Base-by-base conservation (phyloP, 2,113 vertebrate genomes). In the Ursus arctos region DNA sequence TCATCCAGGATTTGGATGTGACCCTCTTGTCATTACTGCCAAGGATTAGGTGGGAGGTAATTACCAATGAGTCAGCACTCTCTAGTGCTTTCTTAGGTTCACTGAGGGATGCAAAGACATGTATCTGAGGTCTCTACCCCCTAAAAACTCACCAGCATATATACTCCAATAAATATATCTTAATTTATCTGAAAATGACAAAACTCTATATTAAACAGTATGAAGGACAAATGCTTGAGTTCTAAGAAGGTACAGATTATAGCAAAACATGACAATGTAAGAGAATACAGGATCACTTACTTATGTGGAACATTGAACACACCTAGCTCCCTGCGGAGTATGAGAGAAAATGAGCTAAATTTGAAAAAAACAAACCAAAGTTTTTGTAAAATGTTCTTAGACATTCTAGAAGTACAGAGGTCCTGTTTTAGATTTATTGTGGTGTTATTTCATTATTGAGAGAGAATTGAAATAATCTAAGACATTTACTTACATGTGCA, bases 121-220 rank as follows among this genome's bases (percentile, higher is more conserved):
- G 59, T 43, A 88, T 76, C 49, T 92, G 51, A 79, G 28, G n/a
- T 87, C 24, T 69, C 72, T 69, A 61, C 31, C n/a, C 15, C 16
- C 3, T 11, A 21, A 13, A 94, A 86, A 96, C 51, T 81, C 5
- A 95, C 24, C 40, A 81, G 14, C 57, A 49, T 82, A 61, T 89
- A 33, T 92, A 36, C 16, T 31, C 28, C 2, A n/a, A 16, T 72
- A 57, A n/a, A 33, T 51, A 63, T 65, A 24, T 53, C 85, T 97
- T 61, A 67, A 89, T 88, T 77, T 79, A 72, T 95, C 55, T 94
- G 83, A 93, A 81, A 95, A 94, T 91, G 6, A 80, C 79, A 83
- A 74, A 90, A 87, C 22, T 91, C 26, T 53, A 87, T 19, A 95
- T 59, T 72, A 71, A 91, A 65, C 57, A 91, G 47, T 94, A 65